These are phyloP conservation scores for Asteroscopus sphinx DNA, from an alignment of 2,888 invertebrate genomes.

Conservation along the genomic window DNA sequence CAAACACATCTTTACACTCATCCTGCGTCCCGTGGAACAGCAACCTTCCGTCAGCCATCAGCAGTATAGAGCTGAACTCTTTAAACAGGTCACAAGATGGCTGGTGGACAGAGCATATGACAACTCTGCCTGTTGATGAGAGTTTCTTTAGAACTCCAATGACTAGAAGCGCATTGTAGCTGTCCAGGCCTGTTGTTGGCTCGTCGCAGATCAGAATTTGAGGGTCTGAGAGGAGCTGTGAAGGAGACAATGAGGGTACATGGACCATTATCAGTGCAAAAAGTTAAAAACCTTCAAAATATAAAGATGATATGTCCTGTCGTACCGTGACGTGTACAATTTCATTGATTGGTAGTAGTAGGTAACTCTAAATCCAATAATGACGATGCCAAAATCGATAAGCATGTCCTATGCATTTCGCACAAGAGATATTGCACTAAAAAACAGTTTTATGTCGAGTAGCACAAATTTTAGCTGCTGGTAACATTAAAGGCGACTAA, in stretches of 20 bases:
- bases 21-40: slow-evolving; percentile 93
- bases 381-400: too few relatives aligned
- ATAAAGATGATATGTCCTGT: too few relatives aligned
- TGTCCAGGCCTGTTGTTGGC: slow-evolving; percentile 97
- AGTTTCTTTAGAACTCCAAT: slow-evolving; percentile 92
- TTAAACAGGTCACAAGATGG: slow-evolving; percentile 96
- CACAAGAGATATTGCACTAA: too few relatives aligned
- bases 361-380: too few relatives aligned
- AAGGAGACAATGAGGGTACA: slow-evolving; percentile 18
- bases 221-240: slow-evolving; percentile 95
- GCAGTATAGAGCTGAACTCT: slow-evolving; percentile 93
- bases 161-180: slow-evolving; percentile 95
- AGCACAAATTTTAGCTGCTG: too few relatives aligned
- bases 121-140: slow-evolving; percentile 91
- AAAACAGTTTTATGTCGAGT: too few relatives aligned
- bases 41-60: slow-evolving; percentile 94
- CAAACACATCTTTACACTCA: slow-evolving; percentile 91
- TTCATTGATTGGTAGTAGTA: too few relatives aligned
- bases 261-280: too few relatives aligned
- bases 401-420: too few relatives aligned
- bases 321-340: too few relatives aligned
- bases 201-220: slow-evolving; percentile 97
- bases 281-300: too few relatives aligned
- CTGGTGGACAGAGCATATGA: slow-evolving; percentile 97
- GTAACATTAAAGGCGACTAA: too few relatives aligned